Percentiles rank a stretch among this genome's conserved stretches.
These are phyloP conservation scores for Equus przewalskii DNA, from an alignment of 2,113 vertebrate genomes.

Conservation along the genomic window DNA sequence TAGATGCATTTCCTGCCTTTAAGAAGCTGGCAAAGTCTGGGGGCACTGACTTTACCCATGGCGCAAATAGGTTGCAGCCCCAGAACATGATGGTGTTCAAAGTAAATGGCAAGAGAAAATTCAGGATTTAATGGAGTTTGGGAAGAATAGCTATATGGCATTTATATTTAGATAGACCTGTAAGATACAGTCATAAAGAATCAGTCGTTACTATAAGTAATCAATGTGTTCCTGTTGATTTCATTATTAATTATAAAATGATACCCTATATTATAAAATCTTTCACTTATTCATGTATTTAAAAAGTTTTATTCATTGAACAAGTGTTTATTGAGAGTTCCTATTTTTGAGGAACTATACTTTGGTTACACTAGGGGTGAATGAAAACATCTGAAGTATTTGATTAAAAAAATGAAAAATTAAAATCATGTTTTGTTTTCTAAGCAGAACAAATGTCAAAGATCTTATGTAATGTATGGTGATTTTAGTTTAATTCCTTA, in stretches of 20 bases:
- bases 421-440: neutral
- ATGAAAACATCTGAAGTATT: neutral
- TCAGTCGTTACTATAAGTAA: neutral
- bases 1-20: neutral
- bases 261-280: neutral
- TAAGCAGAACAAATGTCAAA: neutral
- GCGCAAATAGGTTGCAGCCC: neutral
- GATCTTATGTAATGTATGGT: neutral
- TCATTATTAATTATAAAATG: conserved; percentile 29
- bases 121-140: neutral
- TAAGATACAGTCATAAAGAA: neutral
- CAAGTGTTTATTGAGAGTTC: neutral
- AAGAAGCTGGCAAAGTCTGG: neutral
- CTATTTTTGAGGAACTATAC: neutral
- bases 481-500: neutral
- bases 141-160: neutral
- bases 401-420: neutral
- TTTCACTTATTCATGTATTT: conserved; percentile 31
- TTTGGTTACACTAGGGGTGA: neutral
- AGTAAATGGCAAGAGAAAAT: neutral
- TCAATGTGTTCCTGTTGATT: neutral
- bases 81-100: neutral
- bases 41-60: neutral
- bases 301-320: conserved; percentile 1
- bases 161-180: neutral